These are phyloP conservation scores for Zophobas atratus DNA, from an alignment of 1,140 invertebrate species.

Conservation along the genomic window DNA sequence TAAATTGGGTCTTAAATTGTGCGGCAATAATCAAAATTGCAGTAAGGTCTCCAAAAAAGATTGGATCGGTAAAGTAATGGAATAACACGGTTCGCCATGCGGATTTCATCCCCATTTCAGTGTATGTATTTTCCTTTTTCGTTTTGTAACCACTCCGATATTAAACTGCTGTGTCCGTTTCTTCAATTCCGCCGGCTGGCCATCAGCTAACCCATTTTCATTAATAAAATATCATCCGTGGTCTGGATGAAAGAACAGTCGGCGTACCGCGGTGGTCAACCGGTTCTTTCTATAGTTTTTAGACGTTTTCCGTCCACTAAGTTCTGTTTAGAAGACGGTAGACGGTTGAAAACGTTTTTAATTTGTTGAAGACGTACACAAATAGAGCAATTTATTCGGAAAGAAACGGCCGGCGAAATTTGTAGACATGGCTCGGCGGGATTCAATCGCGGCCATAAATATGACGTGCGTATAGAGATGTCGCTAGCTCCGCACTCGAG, in stretches of 20 bases:
- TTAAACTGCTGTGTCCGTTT: slow-evolving; percentile 35
- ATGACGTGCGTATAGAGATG: slow-evolving; percentile 55
- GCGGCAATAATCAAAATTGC: slow-evolving; percentile 41
- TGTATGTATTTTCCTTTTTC: slow-evolving; percentile 23
- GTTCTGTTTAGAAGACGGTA: too few relatives aligned
- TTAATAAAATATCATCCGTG: slow-evolving; percentile 25
- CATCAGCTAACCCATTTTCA: slow-evolving; percentile 22
- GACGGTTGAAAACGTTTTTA: slow-evolving; percentile 40
- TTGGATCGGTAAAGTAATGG: slow-evolving; percentile 38
- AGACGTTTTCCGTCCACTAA: not conserved
- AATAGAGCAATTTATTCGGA: slow-evolving; percentile 59
- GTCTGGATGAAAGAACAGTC: slow-evolving; percentile 1
- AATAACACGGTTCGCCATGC: slow-evolving; percentile 29
- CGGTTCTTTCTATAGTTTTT: slow-evolving; percentile 26
- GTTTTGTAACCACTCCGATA: slow-evolving; percentile 34
- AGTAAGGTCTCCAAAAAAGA: slow-evolving; percentile 35
- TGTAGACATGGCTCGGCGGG: slow-evolving; percentile 53
- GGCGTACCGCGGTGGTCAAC: slow-evolving; percentile 28
- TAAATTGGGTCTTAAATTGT: slow-evolving; percentile 38
- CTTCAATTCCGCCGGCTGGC: slow-evolving; percentile 17
- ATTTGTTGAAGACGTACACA: slow-evolving; percentile 56
- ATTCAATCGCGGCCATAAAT: slow-evolving; percentile 50
- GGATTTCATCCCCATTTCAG: slow-evolving; percentile 34
- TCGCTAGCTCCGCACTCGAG: slow-evolving; percentile 46
- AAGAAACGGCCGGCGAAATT: slow-evolving; percentile 55